These are phyloP conservation scores for Phyto melanocephala DNA, from an alignment of 2,888 invertebrate species.

Conservation along the genomic window DNA sequence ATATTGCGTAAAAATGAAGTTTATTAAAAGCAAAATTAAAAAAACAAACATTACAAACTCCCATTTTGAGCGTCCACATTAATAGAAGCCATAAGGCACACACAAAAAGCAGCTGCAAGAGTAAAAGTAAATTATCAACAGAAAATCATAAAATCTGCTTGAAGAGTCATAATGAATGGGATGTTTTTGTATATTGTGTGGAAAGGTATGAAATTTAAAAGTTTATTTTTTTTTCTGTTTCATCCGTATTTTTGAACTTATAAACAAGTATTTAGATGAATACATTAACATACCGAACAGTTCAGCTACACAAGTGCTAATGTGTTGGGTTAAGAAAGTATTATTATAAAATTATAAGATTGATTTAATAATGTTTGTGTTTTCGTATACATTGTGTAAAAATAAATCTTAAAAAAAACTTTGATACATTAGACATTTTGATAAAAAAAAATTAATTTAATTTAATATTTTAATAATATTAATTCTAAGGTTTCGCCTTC, in stretches of 20 bases:
- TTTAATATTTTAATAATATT: too few relatives aligned
- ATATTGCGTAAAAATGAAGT: constrained; percentile 66
- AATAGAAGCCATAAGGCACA: not conserved
- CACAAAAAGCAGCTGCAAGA: not conserved
- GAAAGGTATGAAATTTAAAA: constrained; percentile 46
- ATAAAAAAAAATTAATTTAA: too few relatives aligned
- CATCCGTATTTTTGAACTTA: too few relatives aligned
- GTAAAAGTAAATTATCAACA: not conserved
- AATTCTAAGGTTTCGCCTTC: too few relatives aligned
- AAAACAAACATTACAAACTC: not conserved
- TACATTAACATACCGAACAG: too few relatives aligned
- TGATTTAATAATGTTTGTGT: constrained; percentile 25
- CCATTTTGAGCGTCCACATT: constrained; percentile 2
- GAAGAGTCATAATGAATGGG: constrained; percentile 36
- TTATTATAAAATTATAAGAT: constrained; percentile 29
- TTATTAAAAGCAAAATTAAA: constrained; percentile 60
- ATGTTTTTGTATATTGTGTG: too few relatives aligned
- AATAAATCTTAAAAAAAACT: too few relatives aligned
- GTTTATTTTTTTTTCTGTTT: not conserved
- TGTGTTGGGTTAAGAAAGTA: not conserved
- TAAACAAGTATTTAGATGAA: too few relatives aligned
- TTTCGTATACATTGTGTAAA: too few relatives aligned
- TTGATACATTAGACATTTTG: too few relatives aligned
- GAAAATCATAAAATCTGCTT: constrained; percentile 3
- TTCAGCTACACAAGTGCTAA: too few relatives aligned